Evolutionary conservation across 2,888 invertebrate genomes (phyloP).

Genomic region (Myopa testacea): DNA sequence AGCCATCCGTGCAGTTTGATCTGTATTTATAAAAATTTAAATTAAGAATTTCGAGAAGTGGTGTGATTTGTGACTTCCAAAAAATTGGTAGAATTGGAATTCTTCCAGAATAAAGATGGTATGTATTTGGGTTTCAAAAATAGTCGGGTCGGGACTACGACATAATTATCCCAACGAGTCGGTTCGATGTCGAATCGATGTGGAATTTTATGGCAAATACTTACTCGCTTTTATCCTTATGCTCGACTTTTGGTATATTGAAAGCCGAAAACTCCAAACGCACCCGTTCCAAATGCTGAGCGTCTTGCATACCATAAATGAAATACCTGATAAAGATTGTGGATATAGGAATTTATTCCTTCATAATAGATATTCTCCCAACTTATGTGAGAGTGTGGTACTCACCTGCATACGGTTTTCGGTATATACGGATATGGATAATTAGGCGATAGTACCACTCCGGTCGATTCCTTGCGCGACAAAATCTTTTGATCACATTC

Average conservation of each 20-base stretch:
- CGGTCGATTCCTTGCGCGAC: constrained; percentile 91
- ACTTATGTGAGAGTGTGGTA: constrained; percentile 34
- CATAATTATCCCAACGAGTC: too few species aligned
- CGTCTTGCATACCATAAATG: constrained; percentile 98
- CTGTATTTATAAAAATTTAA: constrained; percentile 46
- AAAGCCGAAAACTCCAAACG: constrained; percentile 89
- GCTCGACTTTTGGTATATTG: constrained; percentile 85
- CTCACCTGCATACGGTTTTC: constrained; percentile 92
- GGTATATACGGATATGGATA: constrained; percentile 95
- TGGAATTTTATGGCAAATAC: constrained; percentile 62
- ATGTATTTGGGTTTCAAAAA: too few species aligned
- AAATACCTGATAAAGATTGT: constrained; percentile 76
- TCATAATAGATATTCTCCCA: too few species aligned
- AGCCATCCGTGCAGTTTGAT: constrained; percentile 87
- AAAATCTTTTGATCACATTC: constrained; percentile 99
- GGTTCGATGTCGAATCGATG: neutral
- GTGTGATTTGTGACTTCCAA: too few species aligned
- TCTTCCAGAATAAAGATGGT: too few species aligned
- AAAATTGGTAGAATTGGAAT: too few species aligned
- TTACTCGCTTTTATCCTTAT: constrained; percentile 81
- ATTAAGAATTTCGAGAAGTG: neutral
- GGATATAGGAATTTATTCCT: neutral
- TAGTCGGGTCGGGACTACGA: too few species aligned
- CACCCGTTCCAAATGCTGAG: constrained; percentile 94
- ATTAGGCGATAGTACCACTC: constrained; percentile 94